Conservation (phyloP, 2,888 invertebrate species). For the Eupithecia subumbrata region DNA sequence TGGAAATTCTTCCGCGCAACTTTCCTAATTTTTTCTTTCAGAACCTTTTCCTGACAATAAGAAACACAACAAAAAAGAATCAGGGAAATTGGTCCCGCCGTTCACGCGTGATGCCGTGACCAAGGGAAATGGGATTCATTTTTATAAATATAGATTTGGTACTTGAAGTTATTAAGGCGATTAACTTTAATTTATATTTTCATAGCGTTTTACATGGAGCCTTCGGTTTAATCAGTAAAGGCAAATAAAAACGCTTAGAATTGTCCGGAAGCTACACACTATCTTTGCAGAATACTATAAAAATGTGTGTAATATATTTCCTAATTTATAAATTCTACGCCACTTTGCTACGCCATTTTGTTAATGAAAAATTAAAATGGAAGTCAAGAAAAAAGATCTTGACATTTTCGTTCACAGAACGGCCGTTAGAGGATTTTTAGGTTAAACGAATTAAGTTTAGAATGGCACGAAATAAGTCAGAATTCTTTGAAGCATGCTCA, state of each 20-base stretch:
- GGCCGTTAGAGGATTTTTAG: not conserved
- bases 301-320: conserved; percentile 71
- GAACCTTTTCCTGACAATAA: too few species aligned
- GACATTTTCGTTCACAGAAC: not conserved
- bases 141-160: too few species aligned
- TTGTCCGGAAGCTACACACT: conserved; percentile 65
- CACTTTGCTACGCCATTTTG: not conserved
- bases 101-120: too few species aligned
- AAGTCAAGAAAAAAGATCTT: not conserved
- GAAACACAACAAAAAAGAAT: too few species aligned
- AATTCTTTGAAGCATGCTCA: conserved; percentile 65
- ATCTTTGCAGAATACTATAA: conserved; percentile 81
- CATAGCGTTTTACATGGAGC: conserved; percentile 77
- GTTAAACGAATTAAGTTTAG: conserved; percentile 3
- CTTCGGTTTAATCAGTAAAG: conserved; percentile 66
- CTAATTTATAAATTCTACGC: not conserved
- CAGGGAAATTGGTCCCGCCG: too few species aligned
- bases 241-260: conserved; percentile 77
- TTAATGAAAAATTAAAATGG: not conserved
- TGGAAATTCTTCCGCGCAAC: too few species aligned
- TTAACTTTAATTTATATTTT: conserved; percentile 41
- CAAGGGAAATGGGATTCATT: too few species aligned
- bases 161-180: not conserved
- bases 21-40: too few species aligned
- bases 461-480: conserved; percentile 44